phyloP scores from a whole-genome alignment of 2,888 invertebrate genomes.

The Eupithecia exiguata region DNA sequence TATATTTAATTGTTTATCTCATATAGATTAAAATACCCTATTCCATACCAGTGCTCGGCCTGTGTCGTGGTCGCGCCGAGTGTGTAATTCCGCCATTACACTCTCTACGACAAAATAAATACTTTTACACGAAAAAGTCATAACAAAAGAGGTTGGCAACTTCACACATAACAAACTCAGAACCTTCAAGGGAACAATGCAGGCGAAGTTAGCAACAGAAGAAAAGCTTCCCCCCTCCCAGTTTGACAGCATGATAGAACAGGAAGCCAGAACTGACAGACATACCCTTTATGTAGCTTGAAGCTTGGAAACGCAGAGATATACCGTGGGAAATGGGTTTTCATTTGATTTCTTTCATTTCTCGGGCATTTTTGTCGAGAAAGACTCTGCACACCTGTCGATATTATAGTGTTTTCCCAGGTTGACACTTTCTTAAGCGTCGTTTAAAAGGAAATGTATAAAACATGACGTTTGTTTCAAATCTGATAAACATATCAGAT shows the following conservation, averaged over 20 bases:
- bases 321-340: conserved; percentile 1
- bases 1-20: too few species aligned
- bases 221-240: conserved; percentile 6
- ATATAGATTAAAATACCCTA: too few species aligned
- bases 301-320: background rate
- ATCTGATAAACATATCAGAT: too few species aligned
- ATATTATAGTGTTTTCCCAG: background rate
- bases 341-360: background rate
- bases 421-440: background rate
- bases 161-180: background rate
- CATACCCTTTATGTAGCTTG: conserved; percentile 12
- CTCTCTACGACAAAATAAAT: background rate
- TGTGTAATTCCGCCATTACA: background rate
- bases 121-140: background rate
- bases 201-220: conserved; percentile 9
- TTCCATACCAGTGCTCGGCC: too few species aligned
- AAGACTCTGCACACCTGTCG: background rate
- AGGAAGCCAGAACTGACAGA: conserved; percentile 28
- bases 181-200: conserved; percentile 21
- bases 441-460: background rate
- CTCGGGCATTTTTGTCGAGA: background rate
- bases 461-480: background rate
- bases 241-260: conserved; percentile 17
- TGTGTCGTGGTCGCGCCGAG: too few species aligned
- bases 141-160: background rate